A percentile compares a stretch with the other conserved stretches of the same genome.
phyloP scores from a whole-genome alignment of 1,140 invertebrate species.

The Macrotrachela quadricornifera region DNA sequence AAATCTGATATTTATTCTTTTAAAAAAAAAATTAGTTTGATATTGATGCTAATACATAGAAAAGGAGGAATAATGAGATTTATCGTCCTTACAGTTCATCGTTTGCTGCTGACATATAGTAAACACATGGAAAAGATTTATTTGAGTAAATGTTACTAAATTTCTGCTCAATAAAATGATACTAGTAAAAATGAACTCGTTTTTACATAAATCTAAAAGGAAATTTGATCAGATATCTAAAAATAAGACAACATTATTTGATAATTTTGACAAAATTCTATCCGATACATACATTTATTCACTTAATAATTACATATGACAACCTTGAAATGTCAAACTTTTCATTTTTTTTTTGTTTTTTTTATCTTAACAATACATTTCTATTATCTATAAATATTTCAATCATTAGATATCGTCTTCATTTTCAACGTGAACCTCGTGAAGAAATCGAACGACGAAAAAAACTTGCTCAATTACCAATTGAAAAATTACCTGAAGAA shows the following conservation, averaged over 20 bases:
- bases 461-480: slow-evolving; percentile 16
- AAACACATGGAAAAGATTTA: no score
- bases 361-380: neutral
- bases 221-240: neutral
- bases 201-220: no score
- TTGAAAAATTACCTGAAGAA: slow-evolving; percentile 16
- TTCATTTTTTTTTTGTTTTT: neutral
- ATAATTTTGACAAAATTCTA: neutral
- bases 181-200: no score
- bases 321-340: neutral
- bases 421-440: slow-evolving; percentile 27
- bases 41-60: no score
- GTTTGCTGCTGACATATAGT: no score
- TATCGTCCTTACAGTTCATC: no score
- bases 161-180: no score
- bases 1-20: no score
- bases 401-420: slow-evolving; percentile 23
- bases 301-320: neutral
- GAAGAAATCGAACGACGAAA: slow-evolving; percentile 27
- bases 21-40: no score
- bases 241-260: neutral
- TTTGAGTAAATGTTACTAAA: no score
- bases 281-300: slow-evolving; percentile 2
- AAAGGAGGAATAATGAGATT: no score
- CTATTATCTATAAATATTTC: neutral